Conservation (phyloP, 2,888 invertebrate genomes). For the Trissonchulus sp. region DNA sequence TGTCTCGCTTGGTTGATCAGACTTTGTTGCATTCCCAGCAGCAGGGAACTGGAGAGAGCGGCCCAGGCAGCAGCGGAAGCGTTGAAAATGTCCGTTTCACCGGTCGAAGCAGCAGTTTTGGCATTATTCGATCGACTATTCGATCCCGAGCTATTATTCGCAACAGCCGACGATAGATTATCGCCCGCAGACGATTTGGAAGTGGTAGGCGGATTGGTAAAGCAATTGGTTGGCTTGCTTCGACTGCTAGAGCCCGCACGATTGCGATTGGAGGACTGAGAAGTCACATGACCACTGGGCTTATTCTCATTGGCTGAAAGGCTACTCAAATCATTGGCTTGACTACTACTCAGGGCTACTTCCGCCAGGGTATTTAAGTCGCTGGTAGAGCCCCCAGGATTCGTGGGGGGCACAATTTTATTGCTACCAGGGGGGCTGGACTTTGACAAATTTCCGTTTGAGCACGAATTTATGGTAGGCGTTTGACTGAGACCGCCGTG, state of each 20-base stretch:
- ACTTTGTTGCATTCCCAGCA: constrained; percentile 14
- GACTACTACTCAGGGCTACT: not conserved
- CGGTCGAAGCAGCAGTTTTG: not conserved
- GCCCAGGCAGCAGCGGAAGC: constrained; percentile 28
- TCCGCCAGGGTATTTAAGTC: not conserved
- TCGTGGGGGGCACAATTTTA: too few species aligned
- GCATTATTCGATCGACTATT: not conserved
- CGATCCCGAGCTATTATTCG: not conserved
- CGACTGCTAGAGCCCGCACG: not conserved
- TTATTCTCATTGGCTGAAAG: not conserved
- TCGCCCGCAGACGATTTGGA: too few species aligned
- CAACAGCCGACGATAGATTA: too few species aligned
- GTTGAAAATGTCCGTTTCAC: constrained; percentile 21
- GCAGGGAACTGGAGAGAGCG: constrained; percentile 22
- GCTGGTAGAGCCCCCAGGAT: too few species aligned
- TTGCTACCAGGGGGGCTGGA: too few species aligned
- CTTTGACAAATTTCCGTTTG: too few species aligned
- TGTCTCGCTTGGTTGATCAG: not conserved
- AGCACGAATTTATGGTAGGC: too few species aligned
- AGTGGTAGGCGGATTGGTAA: not conserved
- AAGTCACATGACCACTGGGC: not conserved
- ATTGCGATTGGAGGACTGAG: not conserved
- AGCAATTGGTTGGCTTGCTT: not conserved
- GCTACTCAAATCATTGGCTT: not conserved
- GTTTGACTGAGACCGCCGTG: too few species aligned